Percentiles rank a stretch among this genome's conserved stretches.
Evolutionary conservation across 2,797 vertebrate species (phyloP).

Genomic region (Toxotes lorentzi): DNA sequence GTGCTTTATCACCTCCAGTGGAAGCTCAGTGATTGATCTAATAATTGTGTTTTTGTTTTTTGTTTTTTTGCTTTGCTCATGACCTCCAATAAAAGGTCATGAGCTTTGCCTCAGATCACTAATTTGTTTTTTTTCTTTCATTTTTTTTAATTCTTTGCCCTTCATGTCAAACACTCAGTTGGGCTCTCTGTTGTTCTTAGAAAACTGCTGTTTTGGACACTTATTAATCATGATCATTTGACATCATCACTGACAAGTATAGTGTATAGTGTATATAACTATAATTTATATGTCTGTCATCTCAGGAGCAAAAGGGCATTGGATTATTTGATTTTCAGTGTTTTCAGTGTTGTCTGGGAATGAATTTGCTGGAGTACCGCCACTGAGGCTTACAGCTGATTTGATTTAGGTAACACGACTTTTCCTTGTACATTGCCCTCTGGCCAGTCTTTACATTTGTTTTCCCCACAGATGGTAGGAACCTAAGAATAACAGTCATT

Average conservation of each 20-base stretch:
- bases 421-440: background rate
- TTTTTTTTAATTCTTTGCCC: background rate
- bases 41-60: background rate
- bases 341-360: background rate
- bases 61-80: background rate
- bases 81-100: background rate
- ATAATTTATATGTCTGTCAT: background rate
- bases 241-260: background rate
- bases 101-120: background rate
- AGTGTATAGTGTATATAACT: background rate
- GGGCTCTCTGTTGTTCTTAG: background rate
- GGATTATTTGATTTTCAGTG: background rate
- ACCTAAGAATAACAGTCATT: background rate
- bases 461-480: background rate
- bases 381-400: background rate
- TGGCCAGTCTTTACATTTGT: background rate
- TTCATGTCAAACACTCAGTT: background rate
- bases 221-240: background rate
- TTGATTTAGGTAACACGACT: background rate
- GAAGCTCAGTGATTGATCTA: background rate
- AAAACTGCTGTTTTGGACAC: background rate
- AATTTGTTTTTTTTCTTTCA: background rate
- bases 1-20: slow-evolving; percentile 18
- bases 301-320: background rate
- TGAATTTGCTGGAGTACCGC: background rate